These are phyloP conservation scores for Dendroctonus valens DNA, from an alignment of 1,140 invertebrate species.

Conservation along the genomic window DNA sequence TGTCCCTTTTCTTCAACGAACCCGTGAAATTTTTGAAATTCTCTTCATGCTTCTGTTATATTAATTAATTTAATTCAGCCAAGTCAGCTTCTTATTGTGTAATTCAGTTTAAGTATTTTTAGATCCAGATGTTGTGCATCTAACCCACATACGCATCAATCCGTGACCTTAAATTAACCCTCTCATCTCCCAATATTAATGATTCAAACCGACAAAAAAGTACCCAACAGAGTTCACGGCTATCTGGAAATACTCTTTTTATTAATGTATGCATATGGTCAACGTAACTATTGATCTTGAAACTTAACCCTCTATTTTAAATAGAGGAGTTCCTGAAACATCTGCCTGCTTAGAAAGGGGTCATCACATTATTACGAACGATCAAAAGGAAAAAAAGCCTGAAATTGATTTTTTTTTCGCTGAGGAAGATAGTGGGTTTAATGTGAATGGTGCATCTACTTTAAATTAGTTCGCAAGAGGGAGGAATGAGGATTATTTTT, in stretches of 20 bases:
- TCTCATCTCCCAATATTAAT: not conserved
- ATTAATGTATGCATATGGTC: conserved; percentile 34
- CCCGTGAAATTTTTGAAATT: no score
- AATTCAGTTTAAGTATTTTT: no score
- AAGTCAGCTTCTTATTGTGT: no score
- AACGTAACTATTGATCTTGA: conserved; percentile 18
- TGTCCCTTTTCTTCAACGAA: no score
- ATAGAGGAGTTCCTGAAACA: conserved; percentile 20
- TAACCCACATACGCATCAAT: no score
- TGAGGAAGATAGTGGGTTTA: not conserved
- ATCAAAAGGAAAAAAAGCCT: not conserved
- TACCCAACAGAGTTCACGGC: conserved; percentile 23
- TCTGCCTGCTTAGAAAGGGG: conserved; percentile 21
- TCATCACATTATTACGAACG: conserved; percentile 2
- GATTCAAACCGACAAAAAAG: conserved; percentile 7
- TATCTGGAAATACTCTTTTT: conserved; percentile 19
- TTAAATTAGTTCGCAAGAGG: no score
- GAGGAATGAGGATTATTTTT: no score
- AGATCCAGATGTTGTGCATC: no score
- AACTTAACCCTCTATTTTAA: conserved; percentile 21
- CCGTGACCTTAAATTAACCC: no score
- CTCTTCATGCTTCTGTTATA: no score
- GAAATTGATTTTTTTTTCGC: not conserved
- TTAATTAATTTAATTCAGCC: no score
- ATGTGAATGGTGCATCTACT: no score